Evolutionary conservation across 2,888 invertebrate species (phyloP).

Genomic region (Cephus sareptanus): DNA sequence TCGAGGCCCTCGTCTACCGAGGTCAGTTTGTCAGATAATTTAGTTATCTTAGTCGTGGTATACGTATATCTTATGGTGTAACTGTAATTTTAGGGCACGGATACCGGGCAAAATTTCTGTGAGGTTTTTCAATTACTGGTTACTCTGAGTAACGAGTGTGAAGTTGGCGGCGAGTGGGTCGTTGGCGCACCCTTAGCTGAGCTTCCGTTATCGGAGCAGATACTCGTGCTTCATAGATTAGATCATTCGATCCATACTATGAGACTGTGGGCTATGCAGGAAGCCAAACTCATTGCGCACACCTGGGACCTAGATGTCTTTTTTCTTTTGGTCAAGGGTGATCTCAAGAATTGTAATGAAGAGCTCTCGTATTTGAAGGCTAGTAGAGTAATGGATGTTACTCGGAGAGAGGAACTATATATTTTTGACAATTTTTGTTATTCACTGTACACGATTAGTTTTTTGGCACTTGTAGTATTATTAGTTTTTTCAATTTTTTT

Average conservation of each 20-base stretch:
- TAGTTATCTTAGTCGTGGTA: not conserved
- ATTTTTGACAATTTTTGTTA: not conserved
- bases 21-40: conserved; percentile 43
- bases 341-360: conserved; percentile 58
- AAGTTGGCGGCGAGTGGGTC: conserved; percentile 78
- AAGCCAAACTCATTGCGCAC: conserved; percentile 78
- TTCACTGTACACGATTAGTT: not conserved
- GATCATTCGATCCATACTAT: conserved; percentile 85
- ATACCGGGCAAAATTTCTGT: conserved; percentile 72
- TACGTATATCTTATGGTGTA: not conserved
- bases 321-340: conserved; percentile 68
- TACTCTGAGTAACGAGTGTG: conserved; percentile 79
- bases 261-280: conserved; percentile 80
- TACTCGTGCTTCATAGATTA: conserved; percentile 79
- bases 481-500: not conserved
- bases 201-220: conserved; percentile 84
- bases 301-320: conserved; percentile 82
- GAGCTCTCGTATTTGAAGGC: conserved; percentile 62
- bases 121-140: conserved; percentile 78
- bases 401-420: not conserved
- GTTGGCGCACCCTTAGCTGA: conserved; percentile 80
- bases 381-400: not conserved
- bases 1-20: conserved; percentile 47
- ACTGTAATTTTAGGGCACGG: conserved; percentile 67
- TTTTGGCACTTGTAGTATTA: not conserved